Percentiles rank a stretch among this genome's conserved stretches.
Conservation (phyloP, 2,888 invertebrate species). For the Ochropleura leucogaster region DNA sequence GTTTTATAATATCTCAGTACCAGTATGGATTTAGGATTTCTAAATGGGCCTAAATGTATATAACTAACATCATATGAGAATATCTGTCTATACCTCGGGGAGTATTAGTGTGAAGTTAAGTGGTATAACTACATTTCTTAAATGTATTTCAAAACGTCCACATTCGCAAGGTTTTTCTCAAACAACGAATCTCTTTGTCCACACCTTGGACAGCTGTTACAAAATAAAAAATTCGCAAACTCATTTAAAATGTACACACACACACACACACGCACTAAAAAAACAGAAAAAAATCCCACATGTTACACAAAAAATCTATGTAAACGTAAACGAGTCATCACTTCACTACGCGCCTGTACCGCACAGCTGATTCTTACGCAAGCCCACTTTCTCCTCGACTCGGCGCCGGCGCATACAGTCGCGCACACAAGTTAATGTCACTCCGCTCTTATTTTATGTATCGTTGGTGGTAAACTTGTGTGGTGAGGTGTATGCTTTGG, state of each 20-base stretch:
- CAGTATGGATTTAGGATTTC: too few relatives aligned
- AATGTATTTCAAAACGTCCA: not conserved
- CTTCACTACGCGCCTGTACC: conserved; percentile 45
- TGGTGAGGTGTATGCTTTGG: not conserved
- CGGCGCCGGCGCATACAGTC: conserved; percentile 69
- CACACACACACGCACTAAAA: not conserved
- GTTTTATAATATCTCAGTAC: too few relatives aligned
- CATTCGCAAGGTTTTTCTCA: not conserved
- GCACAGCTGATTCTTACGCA: conserved; percentile 75
- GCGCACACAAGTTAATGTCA: conserved; percentile 40
- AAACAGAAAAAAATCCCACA: conserved; percentile 15
- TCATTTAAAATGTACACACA: not conserved
- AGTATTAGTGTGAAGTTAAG: not conserved
- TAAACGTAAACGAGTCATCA: conserved; percentile 47
- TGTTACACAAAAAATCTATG: conserved; percentile 28
- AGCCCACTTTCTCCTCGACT: conserved; percentile 72
- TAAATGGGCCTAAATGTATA: not conserved
- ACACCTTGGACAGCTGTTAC: not conserved
- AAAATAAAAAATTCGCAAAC: not conserved
- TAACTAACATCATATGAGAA: not conserved
- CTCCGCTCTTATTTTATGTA: conserved; percentile 17
- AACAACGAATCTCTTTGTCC: not conserved
- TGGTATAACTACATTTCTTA: not conserved
- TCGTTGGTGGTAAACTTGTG: conserved; percentile 26
- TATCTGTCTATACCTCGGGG: not conserved